Percentiles rank a stretch among this genome's conserved stretches.
Conservation (phyloP, 2,888 invertebrate species). For the Macaria notata region DNA sequence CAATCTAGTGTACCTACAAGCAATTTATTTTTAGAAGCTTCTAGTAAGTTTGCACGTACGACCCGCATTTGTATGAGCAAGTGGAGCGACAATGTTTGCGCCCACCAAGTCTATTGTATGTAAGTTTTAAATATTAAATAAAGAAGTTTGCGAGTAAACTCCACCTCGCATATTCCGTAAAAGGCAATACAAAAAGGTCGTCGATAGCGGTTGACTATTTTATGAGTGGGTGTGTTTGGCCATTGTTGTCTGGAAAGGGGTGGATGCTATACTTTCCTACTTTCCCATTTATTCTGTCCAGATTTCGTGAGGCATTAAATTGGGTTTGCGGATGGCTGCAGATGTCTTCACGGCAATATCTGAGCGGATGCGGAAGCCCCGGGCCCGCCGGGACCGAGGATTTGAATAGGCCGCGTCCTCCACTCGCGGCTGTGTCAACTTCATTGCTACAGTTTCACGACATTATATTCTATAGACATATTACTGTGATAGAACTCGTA, state of each 20-base stretch:
- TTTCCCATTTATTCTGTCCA: conserved; percentile 63
- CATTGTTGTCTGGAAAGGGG: conserved; percentile 30
- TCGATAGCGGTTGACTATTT: conserved; percentile 30
- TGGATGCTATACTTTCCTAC: conserved; percentile 30
- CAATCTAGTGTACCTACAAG: neutral
- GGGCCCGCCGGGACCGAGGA: conserved; percentile 29
- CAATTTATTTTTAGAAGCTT: neutral
- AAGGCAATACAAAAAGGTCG: conserved; percentile 27
- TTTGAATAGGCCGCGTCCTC: conserved; percentile 51
- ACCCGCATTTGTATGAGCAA: conserved; percentile 13
- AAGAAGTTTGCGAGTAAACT: conserved; percentile 25
- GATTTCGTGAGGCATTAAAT: conserved; percentile 72
- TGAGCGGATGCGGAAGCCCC: conserved; percentile 38
- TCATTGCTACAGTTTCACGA: conserved; percentile 17
- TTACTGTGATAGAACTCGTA: too few relatives aligned
- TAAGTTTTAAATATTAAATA: conserved; percentile 22
- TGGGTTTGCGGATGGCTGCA: conserved; percentile 67
- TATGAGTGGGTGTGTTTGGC: conserved; percentile 28
- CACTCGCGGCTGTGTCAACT: conserved; percentile 12
- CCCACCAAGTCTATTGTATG: conserved; percentile 16
- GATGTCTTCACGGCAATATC: conserved; percentile 65
- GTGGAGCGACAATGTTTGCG: conserved; percentile 7
- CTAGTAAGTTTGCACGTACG: neutral
- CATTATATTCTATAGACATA: too few relatives aligned
- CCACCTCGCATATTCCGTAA: conserved; percentile 24